Evolutionary conservation across 2,113 vertebrate genomes (phyloP).

Genomic region (Lanius ludovicianus): DNA sequence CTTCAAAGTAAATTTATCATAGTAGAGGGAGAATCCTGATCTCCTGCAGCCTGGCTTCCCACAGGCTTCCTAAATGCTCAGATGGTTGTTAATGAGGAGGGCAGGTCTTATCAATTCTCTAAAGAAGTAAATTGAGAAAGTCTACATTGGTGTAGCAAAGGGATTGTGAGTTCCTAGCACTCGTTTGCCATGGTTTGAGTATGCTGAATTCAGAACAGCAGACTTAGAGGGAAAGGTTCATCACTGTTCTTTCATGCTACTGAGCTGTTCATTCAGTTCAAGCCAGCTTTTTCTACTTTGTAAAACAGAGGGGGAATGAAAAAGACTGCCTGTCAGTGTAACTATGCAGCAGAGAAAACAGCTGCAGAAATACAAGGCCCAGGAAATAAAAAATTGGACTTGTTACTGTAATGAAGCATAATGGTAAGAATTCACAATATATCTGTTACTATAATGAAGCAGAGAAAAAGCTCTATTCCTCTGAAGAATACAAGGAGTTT

Average conservation of each 20-base stretch:
- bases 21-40: not conserved
- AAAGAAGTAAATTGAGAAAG: not conserved
- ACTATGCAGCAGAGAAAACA: not conserved
- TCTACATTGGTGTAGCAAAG: not conserved
- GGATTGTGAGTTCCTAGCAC: not conserved
- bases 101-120: not conserved
- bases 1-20: not conserved
- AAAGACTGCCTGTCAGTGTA: not conserved
- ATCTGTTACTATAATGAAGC: not conserved
- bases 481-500: not conserved
- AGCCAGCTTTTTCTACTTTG: not conserved
- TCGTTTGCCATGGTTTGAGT: rapidly evolving
- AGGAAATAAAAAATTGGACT: not conserved
- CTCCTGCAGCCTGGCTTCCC: not conserved
- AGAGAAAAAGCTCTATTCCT: not conserved
- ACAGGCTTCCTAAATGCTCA: not conserved
- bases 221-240: not conserved
- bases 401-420: not conserved
- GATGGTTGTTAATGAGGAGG: not conserved
- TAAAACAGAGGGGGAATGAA: not conserved
- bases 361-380: not conserved
- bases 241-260: not conserved
- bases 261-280: not conserved
- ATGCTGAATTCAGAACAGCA: not conserved
- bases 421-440: not conserved